Conservation (phyloP, 2,797 vertebrate genomes). For the Neosilurus hyrtlii region DNA sequence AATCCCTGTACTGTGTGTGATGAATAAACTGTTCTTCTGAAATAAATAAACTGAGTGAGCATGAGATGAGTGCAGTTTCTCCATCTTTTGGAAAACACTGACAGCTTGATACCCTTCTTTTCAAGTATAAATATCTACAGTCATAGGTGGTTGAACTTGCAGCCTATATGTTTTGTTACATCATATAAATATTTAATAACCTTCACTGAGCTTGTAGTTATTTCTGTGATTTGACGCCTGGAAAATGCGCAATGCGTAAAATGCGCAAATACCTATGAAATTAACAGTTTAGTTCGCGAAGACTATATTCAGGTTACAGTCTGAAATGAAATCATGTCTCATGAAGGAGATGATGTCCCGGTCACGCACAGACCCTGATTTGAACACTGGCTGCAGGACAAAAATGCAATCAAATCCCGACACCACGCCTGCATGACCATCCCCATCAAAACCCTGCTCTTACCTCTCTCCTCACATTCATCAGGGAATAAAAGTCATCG, state of each 20-base stretch:
- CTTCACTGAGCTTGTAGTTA: not conserved
- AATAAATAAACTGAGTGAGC: not conserved
- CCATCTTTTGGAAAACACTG: not conserved
- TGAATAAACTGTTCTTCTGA: not conserved
- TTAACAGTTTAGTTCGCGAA: too few relatives aligned
- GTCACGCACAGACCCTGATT: not conserved
- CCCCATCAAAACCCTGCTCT: constrained; percentile 33
- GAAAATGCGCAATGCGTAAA: not conserved
- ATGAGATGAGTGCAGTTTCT: not conserved
- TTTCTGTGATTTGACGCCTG: not conserved
- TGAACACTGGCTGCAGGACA: not conserved
- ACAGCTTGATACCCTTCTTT: not conserved
- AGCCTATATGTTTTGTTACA: too few relatives aligned
- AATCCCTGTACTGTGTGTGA: not conserved
- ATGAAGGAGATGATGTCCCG: not conserved
- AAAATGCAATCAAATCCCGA: not conserved
- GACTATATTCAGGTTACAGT: not conserved
- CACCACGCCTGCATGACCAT: not conserved
- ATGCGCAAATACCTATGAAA: not conserved
- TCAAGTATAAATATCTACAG: not conserved
- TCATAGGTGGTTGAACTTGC: not conserved
- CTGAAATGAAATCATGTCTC: not conserved
- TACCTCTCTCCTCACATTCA: constrained; percentile 95
- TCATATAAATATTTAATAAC: not conserved
- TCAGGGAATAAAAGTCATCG: constrained; percentile 90